Evolutionary conservation across 2,888 invertebrate species (phyloP).

Genomic region (Arenicola marina): DNA sequence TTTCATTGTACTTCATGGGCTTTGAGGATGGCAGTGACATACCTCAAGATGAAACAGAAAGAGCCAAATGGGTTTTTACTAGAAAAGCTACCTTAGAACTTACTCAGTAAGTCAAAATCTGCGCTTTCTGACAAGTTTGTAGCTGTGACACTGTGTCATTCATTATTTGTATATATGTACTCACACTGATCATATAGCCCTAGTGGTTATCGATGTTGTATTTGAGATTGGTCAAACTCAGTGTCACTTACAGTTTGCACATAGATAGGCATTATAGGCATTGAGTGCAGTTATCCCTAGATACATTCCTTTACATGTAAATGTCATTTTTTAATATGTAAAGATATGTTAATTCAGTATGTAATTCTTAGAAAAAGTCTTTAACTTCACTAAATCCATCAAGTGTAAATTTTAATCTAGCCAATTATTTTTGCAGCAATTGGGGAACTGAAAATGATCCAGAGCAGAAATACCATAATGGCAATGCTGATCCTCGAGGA

Average conservation of each 20-base stretch:
- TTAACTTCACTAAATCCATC: background rate
- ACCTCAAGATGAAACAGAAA: constrained; percentile 73
- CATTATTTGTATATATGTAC: no score
- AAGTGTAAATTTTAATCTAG: background rate
- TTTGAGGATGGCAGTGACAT: constrained; percentile 79
- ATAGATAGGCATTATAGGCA: no score
- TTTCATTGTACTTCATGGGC: constrained; percentile 89
- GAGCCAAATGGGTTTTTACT: constrained; percentile 77
- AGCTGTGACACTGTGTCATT: background rate
- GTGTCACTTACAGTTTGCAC: no score
- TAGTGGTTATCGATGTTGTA: no score
- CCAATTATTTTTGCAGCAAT: constrained; percentile 71
- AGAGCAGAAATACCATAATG: constrained; percentile 83
- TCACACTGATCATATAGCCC: no score
- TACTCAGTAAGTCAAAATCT: constrained; percentile 77
- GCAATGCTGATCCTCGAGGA: constrained; percentile 86
- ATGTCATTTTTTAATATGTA: no score
- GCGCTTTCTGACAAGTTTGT: background rate
- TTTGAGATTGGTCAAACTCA: no score
- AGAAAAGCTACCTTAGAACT: constrained; percentile 87
- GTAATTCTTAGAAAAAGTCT: no score
- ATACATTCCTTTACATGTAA: no score
- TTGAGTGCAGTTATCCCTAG: no score
- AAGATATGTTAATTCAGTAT: no score
- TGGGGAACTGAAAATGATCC: constrained; percentile 84